Evolutionary conservation across 2,888 invertebrate species (phyloP), one percentile per base, ranked within the genome.

Genomic region (Ornithoptera priamus): DNA sequence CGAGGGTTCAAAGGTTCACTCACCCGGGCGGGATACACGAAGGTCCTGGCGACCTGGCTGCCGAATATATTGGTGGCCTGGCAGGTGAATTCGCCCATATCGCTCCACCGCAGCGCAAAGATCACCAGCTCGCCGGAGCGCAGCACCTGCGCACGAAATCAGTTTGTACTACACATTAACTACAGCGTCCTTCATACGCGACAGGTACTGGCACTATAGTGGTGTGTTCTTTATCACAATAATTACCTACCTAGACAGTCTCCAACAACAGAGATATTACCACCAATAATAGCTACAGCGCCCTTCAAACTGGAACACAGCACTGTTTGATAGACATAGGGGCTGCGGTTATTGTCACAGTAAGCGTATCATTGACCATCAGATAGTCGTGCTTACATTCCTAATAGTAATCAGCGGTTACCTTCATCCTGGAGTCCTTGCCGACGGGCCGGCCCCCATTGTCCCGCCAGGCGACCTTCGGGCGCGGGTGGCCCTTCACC

Each of bases 21-120:
- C 71, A 93, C 93, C 83, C 87, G 85, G 78, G 95, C 91, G 42
- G 97, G 96, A 84, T 97, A 97, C 60, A 97, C 87, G 89, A 97
- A 97, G 22, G 96, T 96, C 56, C 93, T 94, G 20, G 93, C 93
- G 1, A 89, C 83, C 74, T 94, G 94, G 69, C 93, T 90, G 17
- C 95, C 96, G 46, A 94, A 87, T 1, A 87, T 78, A 80, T 96
- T 96, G 72, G 93, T 92, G 0, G 96, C 97, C 59, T 94, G 89
- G 82, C 98, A 98, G 39, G 91, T 94, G 88, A 95, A 97, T 60
- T 93, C 94, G 22, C 97, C 98, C 97, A 98, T 97, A 77, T 97
- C 96, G 36, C 92, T 88, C 97, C 97, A 98, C 65, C 93, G 93
- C 7, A 97, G 93, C 3, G 94, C 89, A 2, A 94, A 89, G 73